Conservation (phyloP, 1,140 invertebrate species). For the Zaprionus inermis region DNA sequence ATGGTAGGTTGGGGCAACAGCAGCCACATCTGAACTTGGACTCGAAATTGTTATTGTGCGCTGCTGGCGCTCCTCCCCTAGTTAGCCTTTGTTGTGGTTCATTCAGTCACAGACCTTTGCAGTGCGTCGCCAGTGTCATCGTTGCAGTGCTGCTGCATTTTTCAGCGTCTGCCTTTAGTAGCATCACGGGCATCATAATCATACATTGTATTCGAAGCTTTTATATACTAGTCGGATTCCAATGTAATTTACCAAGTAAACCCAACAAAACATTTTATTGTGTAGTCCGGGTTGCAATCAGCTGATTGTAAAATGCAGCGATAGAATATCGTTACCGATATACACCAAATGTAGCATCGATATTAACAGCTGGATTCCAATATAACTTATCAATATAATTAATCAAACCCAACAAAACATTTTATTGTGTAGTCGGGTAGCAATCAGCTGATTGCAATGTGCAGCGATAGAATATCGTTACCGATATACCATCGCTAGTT, state of each 20-base stretch:
- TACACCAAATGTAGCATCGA: too few species aligned
- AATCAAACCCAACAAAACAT: not conserved
- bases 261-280: constrained; percentile 1
- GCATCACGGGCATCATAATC: constrained; percentile 66
- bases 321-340: too few species aligned
- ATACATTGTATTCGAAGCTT: constrained; percentile 72
- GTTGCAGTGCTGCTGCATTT: constrained; percentile 59
- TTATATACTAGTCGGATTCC: constrained; percentile 47
- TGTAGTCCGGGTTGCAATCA: not conserved
- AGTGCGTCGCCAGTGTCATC: constrained; percentile 5
- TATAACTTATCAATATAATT: not conserved
- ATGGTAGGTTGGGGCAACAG: not conserved
- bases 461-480: too few species aligned
- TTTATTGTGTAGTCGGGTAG: not conserved
- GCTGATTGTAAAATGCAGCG: too few species aligned
- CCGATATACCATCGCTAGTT: not conserved
- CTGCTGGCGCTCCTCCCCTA: constrained; percentile 18
- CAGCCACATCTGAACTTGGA: constrained; percentile 3
- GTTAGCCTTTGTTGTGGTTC: constrained; percentile 69
- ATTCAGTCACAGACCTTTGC: constrained; percentile 51
- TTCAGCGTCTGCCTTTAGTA: constrained; percentile 68
- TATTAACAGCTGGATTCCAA: too few species aligned
- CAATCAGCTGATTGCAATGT: too few species aligned
- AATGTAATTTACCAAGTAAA: not conserved
- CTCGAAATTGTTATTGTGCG: not conserved